These are phyloP conservation scores for Montifringilla adamsi DNA, from an alignment of 2,113 vertebrate species.

Conservation along the genomic window DNA sequence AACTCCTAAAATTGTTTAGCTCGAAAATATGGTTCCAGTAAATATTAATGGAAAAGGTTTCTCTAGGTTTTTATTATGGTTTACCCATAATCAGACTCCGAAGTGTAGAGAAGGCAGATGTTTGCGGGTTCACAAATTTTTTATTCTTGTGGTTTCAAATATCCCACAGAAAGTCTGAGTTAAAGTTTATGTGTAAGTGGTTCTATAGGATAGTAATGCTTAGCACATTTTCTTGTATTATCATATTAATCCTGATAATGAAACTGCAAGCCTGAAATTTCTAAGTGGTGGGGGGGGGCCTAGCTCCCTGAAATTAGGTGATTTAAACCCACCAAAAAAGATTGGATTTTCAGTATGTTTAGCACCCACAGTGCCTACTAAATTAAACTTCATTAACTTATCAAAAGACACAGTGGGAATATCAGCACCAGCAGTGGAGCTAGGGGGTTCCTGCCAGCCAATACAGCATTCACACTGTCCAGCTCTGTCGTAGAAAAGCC, in stretches of 20 bases:
- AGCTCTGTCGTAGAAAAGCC: neutral
- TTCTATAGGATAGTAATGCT: neutral
- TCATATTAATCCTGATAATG: neutral
- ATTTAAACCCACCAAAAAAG: neutral
- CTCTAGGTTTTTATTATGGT: neutral
- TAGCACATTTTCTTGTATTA: neutral
- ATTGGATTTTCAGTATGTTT: neutral
- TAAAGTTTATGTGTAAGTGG: neutral
- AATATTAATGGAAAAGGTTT: neutral
- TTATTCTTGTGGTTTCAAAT: neutral
- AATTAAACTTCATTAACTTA: slow-evolving; percentile 3
- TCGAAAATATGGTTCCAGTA: neutral
- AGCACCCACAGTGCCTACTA: neutral
- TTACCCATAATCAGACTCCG: neutral
- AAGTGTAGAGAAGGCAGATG: neutral
- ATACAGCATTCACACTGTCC: neutral
- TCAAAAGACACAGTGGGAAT: neutral
- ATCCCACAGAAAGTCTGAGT: neutral
- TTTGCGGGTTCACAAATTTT: neutral
- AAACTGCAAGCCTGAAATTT: neutral
- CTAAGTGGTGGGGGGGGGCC: neutral
- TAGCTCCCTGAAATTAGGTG: neutral
- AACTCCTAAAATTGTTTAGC: neutral
- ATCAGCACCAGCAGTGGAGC: neutral
- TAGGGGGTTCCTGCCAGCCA: neutral